Evolutionary conservation across 2,113 vertebrate genomes (phyloP).

Genomic region (Daphoenositta chrysoptera): DNA sequence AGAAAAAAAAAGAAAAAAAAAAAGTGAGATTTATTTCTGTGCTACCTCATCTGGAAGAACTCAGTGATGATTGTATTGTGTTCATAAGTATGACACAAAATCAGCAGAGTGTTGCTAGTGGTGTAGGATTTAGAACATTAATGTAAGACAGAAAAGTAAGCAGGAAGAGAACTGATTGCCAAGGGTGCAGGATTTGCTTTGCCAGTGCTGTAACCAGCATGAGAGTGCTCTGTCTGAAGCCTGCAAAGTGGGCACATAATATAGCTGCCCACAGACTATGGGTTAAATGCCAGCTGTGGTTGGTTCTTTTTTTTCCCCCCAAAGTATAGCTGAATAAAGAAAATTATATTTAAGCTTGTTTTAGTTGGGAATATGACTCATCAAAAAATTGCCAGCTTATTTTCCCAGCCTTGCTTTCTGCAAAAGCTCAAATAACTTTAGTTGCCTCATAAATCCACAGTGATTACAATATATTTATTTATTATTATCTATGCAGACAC

Average conservation of each 20-base stretch:
- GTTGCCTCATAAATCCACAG: constrained; percentile 2
- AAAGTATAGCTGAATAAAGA: not conserved
- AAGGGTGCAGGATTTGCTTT: not conserved
- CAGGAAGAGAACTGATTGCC: not conserved
- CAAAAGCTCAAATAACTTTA: not conserved
- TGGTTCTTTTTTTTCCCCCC: not conserved
- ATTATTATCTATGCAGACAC: not conserved
- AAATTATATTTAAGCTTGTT: constrained; percentile 24
- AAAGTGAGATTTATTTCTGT: not conserved
- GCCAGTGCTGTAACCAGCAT: not conserved
- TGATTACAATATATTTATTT: constrained; percentile 30
- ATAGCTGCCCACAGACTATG: not conserved
- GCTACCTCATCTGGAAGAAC: not conserved
- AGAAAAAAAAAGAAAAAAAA: not conserved
- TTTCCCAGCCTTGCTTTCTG: constrained; percentile 35
- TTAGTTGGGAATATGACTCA: constrained; percentile 5
- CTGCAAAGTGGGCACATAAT: not conserved
- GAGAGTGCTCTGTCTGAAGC: not conserved
- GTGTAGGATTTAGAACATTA: not conserved
- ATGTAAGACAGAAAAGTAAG: not conserved
- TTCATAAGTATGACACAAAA: not conserved
- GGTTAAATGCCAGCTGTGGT: not conserved
- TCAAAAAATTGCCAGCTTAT: not conserved
- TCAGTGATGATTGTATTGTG: not conserved
- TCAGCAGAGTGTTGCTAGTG: not conserved